phyloP scores from a whole-genome alignment of 2,888 invertebrate species.

The Hoplodrina ambigua region DNA sequence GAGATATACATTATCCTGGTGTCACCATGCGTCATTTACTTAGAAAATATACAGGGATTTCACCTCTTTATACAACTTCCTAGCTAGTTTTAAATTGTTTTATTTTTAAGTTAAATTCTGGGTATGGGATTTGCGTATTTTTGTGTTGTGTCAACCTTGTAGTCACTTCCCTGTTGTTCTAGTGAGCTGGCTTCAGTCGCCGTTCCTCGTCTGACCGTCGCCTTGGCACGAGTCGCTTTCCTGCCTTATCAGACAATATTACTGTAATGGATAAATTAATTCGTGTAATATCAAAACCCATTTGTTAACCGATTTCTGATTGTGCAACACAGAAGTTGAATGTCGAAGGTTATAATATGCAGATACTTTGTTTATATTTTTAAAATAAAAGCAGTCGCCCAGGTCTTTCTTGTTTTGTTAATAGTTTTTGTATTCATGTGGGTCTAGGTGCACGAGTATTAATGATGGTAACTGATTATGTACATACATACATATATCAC shows the following conservation, averaged over 20 bases:
- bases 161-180: constrained; percentile 35
- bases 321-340: constrained; percentile 54
- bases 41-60: constrained; percentile 43
- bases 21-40: constrained; percentile 47
- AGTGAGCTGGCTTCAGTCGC: constrained; percentile 15
- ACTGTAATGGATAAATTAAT: constrained; percentile 38
- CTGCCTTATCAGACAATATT: constrained; percentile 32
- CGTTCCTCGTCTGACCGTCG: constrained; percentile 5
- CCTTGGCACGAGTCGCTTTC: constrained; percentile 43
- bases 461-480: constrained; percentile 14
- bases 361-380: constrained; percentile 47
- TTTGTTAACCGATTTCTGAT: constrained; percentile 46
- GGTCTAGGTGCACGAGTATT: constrained; percentile 32
- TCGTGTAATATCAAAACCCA: constrained; percentile 46
- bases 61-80: constrained; percentile 21
- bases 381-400: constrained; percentile 34
- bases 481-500: not conserved
- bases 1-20: constrained; percentile 9
- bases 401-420: constrained; percentile 24
- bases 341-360: constrained; percentile 58
- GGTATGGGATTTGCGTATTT: constrained; percentile 18
- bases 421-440: constrained; percentile 27
- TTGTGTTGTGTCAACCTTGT: constrained; percentile 30
- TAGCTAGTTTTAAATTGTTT: not conserved
- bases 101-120: constrained; percentile 28